Conservation (phyloP, 2,113 vertebrate genomes). For the Crotalus viridis region DNA sequence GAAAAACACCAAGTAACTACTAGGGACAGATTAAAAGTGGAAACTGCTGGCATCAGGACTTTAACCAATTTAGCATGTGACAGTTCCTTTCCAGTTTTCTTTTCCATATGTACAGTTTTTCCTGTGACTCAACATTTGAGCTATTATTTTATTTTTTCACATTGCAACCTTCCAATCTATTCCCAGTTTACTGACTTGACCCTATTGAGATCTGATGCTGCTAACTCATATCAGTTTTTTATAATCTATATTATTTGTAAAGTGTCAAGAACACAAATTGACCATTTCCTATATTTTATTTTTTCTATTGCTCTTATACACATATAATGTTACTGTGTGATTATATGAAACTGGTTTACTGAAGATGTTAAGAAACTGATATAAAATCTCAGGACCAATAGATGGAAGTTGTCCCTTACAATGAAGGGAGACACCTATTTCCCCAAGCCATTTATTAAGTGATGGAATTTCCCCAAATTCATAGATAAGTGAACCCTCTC, state of each 20-base stretch:
- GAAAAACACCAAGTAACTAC: not conserved
- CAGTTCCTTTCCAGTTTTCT: not conserved
- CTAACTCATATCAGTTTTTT: not conserved
- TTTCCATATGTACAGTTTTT: not conserved
- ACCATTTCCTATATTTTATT: not conserved
- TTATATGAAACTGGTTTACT: not conserved
- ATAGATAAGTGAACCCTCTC: not conserved
- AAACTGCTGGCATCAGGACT: not conserved
- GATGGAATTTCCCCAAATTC: not conserved
- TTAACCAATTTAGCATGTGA: not conserved
- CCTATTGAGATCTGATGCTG: not conserved
- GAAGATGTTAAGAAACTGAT: not conserved
- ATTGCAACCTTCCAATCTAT: not conserved
- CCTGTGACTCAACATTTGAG: not conserved
- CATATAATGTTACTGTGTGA: not conserved
- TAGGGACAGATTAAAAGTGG: not conserved
- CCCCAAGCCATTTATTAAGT: not conserved
- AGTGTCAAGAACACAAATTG: not conserved
- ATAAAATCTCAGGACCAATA: not conserved
- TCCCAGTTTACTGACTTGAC: not conserved
- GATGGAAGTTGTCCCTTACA: not conserved
- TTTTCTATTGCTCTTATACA: not conserved
- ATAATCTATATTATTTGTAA: not conserved
- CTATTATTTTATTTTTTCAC: not conserved
- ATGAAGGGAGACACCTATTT: not conserved